Base-by-base conservation (phyloP, 2,797 vertebrate species). In the Manis crassicaudata region DNA sequence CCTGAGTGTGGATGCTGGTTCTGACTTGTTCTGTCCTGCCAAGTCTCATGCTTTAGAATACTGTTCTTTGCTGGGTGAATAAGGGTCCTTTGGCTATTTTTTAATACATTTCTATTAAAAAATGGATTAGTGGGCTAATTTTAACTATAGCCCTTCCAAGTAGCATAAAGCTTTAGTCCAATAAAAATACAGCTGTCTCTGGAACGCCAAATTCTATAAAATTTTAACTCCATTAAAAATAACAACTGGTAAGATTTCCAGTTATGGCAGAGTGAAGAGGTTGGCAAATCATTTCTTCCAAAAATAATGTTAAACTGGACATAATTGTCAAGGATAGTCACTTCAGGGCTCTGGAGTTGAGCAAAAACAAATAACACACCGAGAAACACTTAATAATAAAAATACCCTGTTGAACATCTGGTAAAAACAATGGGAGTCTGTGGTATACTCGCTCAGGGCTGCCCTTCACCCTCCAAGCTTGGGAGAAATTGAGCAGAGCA, bases 121-220 rank as follows among this genome's bases (percentile, higher is more conserved):
- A 68, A 43, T 88, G 72, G 23, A 90, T 81, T 63, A 65, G 3
- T 86, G 23, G n/a, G 72, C 29, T 84, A 81, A 92, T 79, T 95
- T 95, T 91, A 91, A 88, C 68, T 75, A 14, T 72, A 63, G 2
- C 11, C 50, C 7, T 79, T 60, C 20, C 21, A 20, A 4, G 58
- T 20, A 27, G 18, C 43, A 32, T 37, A 76, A 60, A 27, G 6
- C 16, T 21, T 27, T 52, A 90, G 35, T 37, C 62, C 63, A 37
- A 13, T 77, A 77, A 90, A 46, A 67, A 85, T 35, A 54, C 6
- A 9, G 43, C 6, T 25, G 50, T 46, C 23, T 65, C 29, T 89
- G 75, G 29, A 58, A 52, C 14, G 37, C 46, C 52, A 70, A 46
- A 56, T 17, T 52, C 20, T 43, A 54, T 60, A 58, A 27, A 58